Evolutionary conservation across 2,113 vertebrate genomes (phyloP).

Genomic region (Eurystomus gularis): DNA sequence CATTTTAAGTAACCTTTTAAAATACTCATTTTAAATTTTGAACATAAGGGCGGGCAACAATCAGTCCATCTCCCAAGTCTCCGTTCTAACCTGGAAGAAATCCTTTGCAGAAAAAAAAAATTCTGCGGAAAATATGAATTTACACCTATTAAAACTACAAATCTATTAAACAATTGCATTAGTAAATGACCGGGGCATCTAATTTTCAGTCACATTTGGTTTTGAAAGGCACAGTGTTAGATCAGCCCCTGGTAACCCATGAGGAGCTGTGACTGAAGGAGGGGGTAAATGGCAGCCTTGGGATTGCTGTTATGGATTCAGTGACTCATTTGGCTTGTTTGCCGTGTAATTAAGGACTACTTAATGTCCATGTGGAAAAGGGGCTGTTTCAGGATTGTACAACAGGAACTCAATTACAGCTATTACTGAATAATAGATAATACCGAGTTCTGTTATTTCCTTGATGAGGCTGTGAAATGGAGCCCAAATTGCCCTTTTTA

Average conservation of each 20-base stretch:
- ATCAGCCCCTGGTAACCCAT: background rate
- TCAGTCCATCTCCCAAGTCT: background rate
- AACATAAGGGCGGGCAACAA: accelerated
- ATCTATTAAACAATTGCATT: background rate
- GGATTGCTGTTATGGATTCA: background rate
- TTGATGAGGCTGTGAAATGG: background rate
- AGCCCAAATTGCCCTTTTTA: background rate
- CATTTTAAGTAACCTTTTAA: too few species aligned
- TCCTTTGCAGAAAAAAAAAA: background rate
- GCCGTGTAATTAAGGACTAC: slow-evolving; percentile 30
- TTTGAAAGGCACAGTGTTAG: background rate
- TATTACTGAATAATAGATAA: background rate
- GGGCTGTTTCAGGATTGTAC: background rate
- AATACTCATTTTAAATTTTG: background rate
- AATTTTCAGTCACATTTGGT: background rate
- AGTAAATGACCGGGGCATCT: background rate
- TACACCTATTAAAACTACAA: background rate
- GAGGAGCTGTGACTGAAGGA: background rate
- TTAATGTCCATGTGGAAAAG: slow-evolving; percentile 12
- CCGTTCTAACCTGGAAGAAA: background rate
- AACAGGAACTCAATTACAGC: slow-evolving; percentile 11
- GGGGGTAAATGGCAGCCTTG: background rate
- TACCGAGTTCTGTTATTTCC: background rate
- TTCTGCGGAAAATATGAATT: background rate
- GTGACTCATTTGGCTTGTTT: slow-evolving; percentile 16